Base-by-base conservation (phyloP, 2,888 invertebrate genomes). In the Minunthozetes semirufus region DNA sequence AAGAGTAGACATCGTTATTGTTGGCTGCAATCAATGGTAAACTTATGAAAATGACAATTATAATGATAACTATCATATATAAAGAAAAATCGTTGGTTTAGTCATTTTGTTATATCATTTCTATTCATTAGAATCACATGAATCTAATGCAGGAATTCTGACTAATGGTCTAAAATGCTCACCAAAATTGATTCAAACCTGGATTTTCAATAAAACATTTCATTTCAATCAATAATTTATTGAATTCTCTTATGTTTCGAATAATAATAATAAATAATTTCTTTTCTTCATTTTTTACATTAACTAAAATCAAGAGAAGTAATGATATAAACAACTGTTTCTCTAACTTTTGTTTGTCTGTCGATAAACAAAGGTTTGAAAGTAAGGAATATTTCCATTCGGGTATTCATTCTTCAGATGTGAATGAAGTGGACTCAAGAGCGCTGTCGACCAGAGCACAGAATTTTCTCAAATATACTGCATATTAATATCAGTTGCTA, bases 31-130 rank as follows among this genome's bases (percentile, higher is more conserved):
- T 63, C 38, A 63, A 53, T 53, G 8, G 53, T 22, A 27, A 63
- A 63, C 6, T 63, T 63, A 63, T 63, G 63, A 63, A 63, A 63
- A 63, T 61, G 63, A 63, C 63, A 63, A 63, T 38, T 38, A 63
- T 63, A 63, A 22, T n/a, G 61, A 63, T 63, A 33, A 63, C 33
- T 63, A 17, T 38, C 33, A 38, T 63, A 63, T 63, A 63, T 17
- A 33, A 33, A 63, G 33, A 63, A 63, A 63, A 33, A 17, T 38
- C 9, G 33, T 38, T 27, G n/a, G 15, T 56, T 56, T 56, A 25
- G 56, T 56, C 25, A 25, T 53, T 53, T 53, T 19, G 53, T 53
- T 53, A 53, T 53, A 53, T 53, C 25, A 56, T 56, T 56, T 56
- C 56, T 56, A 56, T 56, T 56, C 56, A 56, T 56, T 25, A 8